Evolutionary conservation across 1,140 invertebrate species (phyloP).

Genomic region (Listronotus oregonensis): DNA sequence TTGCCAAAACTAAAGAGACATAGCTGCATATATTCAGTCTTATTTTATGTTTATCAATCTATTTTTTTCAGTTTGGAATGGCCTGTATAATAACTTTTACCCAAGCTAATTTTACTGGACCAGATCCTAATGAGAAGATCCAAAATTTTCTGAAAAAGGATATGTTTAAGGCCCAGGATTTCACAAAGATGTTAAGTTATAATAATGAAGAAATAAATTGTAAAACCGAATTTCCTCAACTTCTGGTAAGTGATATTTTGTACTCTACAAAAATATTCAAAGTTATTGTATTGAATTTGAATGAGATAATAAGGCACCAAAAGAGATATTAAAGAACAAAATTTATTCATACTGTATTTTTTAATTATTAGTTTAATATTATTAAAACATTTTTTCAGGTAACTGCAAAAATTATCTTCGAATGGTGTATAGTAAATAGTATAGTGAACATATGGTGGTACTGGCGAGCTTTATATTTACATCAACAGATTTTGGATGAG

Average conservation of each 20-base stretch:
- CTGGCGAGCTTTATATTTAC: conserved; percentile 70
- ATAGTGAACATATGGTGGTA: conserved; percentile 70
- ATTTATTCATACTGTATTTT: too few relatives aligned
- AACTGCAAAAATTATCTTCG: conserved; percentile 66
- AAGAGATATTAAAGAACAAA: too few relatives aligned
- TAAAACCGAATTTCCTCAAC: conserved; percentile 67
- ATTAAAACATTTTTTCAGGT: conserved; percentile 3
- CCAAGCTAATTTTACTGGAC: conserved; percentile 81
- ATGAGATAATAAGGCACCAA: too few relatives aligned
- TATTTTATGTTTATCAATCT: conserved; percentile 2
- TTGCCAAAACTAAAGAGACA: too few relatives aligned
- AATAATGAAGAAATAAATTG: conserved; percentile 69
- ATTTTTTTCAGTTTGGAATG: conserved; percentile 57
- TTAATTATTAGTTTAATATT: too few relatives aligned
- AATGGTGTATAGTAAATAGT: conserved; percentile 52
- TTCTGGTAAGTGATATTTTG: conserved; percentile 60
- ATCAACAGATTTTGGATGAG: conserved; percentile 78
- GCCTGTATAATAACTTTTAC: conserved; percentile 73
- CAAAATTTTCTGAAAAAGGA: conserved; percentile 56
- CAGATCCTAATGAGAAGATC: conserved; percentile 57
- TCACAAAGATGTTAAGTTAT: conserved; percentile 56
- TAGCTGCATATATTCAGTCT: too few relatives aligned
- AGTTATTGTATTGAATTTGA: too few relatives aligned
- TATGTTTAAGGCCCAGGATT: conserved; percentile 56
- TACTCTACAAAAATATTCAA: too few relatives aligned